Base-by-base conservation (phyloP, 2,113 vertebrate species). In the Ceyx cyanopectus region DNA sequence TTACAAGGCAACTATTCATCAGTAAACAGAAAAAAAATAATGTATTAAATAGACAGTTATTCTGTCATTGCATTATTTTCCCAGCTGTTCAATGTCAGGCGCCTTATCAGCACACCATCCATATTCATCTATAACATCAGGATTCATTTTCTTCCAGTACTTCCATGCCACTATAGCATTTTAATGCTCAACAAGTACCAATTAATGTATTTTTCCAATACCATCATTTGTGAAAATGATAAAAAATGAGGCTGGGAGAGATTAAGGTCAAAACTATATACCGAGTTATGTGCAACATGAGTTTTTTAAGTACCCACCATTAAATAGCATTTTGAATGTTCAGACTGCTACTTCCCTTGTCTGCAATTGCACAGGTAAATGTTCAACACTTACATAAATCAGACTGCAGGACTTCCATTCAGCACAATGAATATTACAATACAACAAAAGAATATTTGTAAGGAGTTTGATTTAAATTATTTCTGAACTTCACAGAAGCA, bases 161-260 rank as follows among this genome's bases (percentile, higher is more conserved):
- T 93, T 92, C 78, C 41, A 73, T 51, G 23, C 32, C 54, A 30
- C 58, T 80, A 30, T 5, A 65, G 18, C 62, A 85, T 82, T 95
- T 85, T 53, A 77, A 56, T 3, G 4, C 50, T 73, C 87, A 75
- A 60, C 54, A 73, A 30, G 41, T 85, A 27, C 4, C 87, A 93
- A 91, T 69, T 62, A 93, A 89, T 69, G 46, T 82, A 76, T 89
- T 95, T 95, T 94, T 76, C 50, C 45, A 89, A 78, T 48, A 54
- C 34, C 57, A 18, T 40, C 58, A 14, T 46, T 29, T 67, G 27
- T 14, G 45, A 32, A 89, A 91, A 85, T 56, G 24, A 73, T 41
- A 48, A 85, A 95, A 95, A 85, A 58, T 46, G 26, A 66, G 54
- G 6, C 45, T 86, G 13, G 37, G 26, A 83, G 61, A 89, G 23